These are phyloP conservation scores for Propithecus perrieri DNA, from an alignment of 2,797 vertebrate species.

Conservation along the genomic window DNA sequence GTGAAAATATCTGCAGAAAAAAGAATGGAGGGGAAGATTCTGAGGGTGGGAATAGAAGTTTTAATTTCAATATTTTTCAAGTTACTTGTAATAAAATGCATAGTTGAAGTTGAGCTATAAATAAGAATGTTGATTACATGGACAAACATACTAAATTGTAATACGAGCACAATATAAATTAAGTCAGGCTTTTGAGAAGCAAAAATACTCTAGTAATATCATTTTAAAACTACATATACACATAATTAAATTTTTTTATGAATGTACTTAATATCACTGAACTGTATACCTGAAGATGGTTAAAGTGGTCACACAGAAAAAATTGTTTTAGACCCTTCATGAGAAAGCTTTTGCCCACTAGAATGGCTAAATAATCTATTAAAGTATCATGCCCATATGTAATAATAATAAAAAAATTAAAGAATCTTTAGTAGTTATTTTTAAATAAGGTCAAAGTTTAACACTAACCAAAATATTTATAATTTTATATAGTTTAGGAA, in stretches of 20 bases:
- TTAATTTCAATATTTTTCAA: neutral
- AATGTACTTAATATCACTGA: neutral
- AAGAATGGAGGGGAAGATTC: neutral
- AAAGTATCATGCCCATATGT: neutral
- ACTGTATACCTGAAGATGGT: neutral
- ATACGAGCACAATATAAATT: neutral
- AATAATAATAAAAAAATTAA: neutral
- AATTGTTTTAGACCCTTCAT: neutral
- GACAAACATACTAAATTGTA: neutral
- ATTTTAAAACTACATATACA: neutral
- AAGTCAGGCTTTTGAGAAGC: neutral
- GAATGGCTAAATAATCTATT: neutral
- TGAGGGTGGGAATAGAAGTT: neutral
- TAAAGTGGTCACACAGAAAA: neutral
- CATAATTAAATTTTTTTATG: neutral
- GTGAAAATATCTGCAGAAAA: neutral
- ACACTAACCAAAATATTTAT: neutral
- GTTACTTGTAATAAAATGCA: constrained; percentile 9
- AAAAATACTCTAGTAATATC: neutral
- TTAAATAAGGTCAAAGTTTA: neutral
- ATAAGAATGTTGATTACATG: neutral
- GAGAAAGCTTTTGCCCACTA: neutral
- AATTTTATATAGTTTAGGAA: neutral
- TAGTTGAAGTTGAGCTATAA: neutral
- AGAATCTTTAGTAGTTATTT: neutral